Conservation (phyloP, 2,113 vertebrate genomes). For the Stegostoma tigrinum region DNA sequence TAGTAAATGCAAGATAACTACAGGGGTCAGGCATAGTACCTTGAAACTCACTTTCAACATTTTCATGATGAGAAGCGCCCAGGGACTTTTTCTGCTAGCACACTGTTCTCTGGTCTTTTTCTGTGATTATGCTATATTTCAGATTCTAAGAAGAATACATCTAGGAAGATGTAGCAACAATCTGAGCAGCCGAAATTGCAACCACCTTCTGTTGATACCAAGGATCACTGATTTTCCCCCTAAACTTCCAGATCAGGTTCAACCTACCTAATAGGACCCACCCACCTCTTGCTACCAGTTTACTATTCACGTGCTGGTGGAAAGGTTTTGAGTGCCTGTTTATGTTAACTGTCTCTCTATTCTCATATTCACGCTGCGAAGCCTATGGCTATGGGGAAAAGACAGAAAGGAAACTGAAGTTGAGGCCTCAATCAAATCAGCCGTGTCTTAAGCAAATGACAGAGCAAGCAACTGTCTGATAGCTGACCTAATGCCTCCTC, state of each 20-base stretch:
- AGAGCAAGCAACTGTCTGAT: too few relatives aligned
- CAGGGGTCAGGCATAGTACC: not conserved
- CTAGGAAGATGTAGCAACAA: not conserved
- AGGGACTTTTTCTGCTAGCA: not conserved
- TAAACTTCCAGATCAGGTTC: too few relatives aligned
- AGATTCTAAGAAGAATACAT: not conserved
- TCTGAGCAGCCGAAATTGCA: not conserved
- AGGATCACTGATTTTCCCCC: too few relatives aligned
- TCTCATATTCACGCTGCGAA: not conserved
- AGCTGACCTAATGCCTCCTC: too few relatives aligned
- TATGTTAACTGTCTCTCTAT: not conserved
- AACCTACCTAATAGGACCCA: too few relatives aligned
- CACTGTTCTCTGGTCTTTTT: not conserved
- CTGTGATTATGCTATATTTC: not conserved
- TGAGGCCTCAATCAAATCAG: too few relatives aligned
- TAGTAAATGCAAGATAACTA: not conserved
- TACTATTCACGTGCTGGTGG: not conserved
- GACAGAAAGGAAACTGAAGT: too few relatives aligned
- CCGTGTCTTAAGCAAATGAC: too few relatives aligned
- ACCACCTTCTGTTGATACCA: not conserved
- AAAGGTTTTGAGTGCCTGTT: not conserved
- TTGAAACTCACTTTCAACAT: not conserved
- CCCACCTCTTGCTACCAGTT: not conserved
- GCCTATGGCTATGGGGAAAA: too few relatives aligned
- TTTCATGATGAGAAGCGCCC: not conserved